Evolutionary conservation across 2,113 vertebrate species (phyloP).

Genomic region (Jacana jacana): DNA sequence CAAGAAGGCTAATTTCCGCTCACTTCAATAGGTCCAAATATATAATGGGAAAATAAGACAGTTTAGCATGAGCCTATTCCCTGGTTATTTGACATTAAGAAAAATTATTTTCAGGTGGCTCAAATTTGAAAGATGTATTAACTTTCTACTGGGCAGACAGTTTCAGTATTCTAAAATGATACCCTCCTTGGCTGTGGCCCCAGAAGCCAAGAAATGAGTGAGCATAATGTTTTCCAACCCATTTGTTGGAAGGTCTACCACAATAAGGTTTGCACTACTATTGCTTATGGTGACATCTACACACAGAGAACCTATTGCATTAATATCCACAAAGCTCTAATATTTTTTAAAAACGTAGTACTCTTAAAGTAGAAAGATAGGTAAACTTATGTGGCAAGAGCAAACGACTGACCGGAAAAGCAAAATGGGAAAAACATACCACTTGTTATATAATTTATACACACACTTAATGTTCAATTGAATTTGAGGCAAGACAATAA

Average conservation of each 20-base stretch:
- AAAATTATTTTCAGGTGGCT: neutral
- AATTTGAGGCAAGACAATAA: neutral
- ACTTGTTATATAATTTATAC: neutral
- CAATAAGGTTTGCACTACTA: neutral
- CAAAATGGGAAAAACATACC: neutral
- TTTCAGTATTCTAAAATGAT: neutral
- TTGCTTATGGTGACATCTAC: neutral
- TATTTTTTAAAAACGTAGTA: neutral
- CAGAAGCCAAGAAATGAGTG: neutral
- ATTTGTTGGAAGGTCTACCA: neutral
- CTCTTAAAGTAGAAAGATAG: neutral
- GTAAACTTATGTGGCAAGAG: neutral
- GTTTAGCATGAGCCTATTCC: neutral
- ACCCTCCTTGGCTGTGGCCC: neutral
- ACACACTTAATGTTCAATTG: neutral
- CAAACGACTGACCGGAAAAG: neutral
- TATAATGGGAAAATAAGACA: neutral
- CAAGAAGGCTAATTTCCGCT: neutral
- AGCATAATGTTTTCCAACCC: neutral
- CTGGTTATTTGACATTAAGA: neutral
- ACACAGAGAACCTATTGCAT: neutral
- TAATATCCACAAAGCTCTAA: neutral
- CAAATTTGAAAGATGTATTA: neutral
- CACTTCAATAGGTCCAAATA: neutral
- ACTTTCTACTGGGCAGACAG: neutral